Base-by-base conservation (phyloP, 2,797 vertebrate genomes). In the Vireo griseus region DNA sequence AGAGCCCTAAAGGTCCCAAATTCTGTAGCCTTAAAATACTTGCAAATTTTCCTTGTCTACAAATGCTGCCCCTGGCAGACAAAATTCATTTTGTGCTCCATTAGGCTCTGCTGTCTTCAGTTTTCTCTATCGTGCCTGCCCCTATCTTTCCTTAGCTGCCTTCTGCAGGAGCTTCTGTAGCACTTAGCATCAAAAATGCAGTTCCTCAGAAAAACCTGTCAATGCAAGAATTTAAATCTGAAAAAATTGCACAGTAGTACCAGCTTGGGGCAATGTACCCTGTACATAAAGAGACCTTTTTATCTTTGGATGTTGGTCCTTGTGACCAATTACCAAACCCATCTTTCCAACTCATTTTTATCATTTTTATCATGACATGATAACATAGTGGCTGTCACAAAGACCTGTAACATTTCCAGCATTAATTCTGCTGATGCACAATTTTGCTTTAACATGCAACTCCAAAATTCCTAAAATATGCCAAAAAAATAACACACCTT, bases 31-130 rank as follows among this genome's bases (percentile, higher is more conserved):
- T 87, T 50, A 89, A 92, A 95, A 89, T 68, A 87, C 68, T 95
- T 40, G 22, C 47, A 95, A 91, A 93, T 87, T 79, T 95, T 87
- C 13, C 68, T 44, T 91, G 45, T 89, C 35, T 3, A 25, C 75
- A 93, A 94, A 87, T 58, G 75, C 61, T 89, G 88, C 86, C 88
- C n/a, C 90, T 92, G 92, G 95, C 81, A 94, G 52, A 94, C 18
- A 92, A 95, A 94, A 96, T 77, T 73, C 45, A 91, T 95, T 96
- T 95, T 96, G 84, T 92, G 93, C 93, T 95, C 95, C 86, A 95
- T 97, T 97, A 96, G 67, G 13, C 16, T 94, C 57, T 77, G 37
- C 78, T 91, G 72, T 83, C 92, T 80, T 89, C 86, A 51, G 33
- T 83, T 95, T 92, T 77, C 45, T 91, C 84, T 74, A 3, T 87